A percentile compares a stretch with the other conserved stretches of the same genome.
These are phyloP conservation scores for Sebastes trivittatus DNA, from an alignment of 2,797 vertebrate genomes.

Conservation along the genomic window DNA sequence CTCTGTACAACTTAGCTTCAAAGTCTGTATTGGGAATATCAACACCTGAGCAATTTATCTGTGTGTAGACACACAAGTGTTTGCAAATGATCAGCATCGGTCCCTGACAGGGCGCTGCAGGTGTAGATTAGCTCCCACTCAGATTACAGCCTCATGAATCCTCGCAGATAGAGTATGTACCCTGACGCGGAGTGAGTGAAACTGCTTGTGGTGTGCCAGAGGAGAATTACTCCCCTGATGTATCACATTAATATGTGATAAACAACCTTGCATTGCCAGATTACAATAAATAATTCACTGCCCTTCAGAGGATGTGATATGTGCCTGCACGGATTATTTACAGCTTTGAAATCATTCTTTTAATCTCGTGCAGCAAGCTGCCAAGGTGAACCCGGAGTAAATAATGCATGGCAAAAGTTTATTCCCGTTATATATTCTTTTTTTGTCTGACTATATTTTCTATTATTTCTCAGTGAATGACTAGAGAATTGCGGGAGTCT, in stretches of 20 bases:
- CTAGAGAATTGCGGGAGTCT: constrained; percentile 12
- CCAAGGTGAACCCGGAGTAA: constrained; percentile 79
- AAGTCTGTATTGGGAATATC: constrained; percentile 47
- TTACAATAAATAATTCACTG: constrained; percentile 88
- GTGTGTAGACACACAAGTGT: constrained; percentile 44
- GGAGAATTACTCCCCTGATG: constrained; percentile 83
- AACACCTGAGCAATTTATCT: constrained; percentile 62
- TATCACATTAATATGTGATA: constrained; percentile 88
- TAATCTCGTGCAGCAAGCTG: constrained; percentile 74
- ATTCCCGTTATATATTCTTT: constrained; percentile 60
- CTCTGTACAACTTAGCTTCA: constrained; percentile 31
- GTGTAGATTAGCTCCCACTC: constrained; percentile 74
- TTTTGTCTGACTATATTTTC: constrained; percentile 39
- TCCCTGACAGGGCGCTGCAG: constrained; percentile 65
- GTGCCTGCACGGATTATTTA: constrained; percentile 83
- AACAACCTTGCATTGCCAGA: constrained; percentile 85
- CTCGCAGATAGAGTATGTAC: constrained; percentile 72
- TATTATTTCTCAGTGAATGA: constrained; percentile 39
- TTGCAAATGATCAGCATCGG: constrained; percentile 57
- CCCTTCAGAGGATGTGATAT: constrained; percentile 81
- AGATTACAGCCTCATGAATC: constrained; percentile 81
- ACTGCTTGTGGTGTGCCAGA: constrained; percentile 74
- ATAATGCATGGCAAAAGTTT: constrained; percentile 75
- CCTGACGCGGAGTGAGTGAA: constrained; percentile 69
- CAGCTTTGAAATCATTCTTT: constrained; percentile 81